Evolutionary conservation across 2,113 vertebrate genomes (phyloP).

Genomic region (Forbesichthys papilliferus): DNA sequence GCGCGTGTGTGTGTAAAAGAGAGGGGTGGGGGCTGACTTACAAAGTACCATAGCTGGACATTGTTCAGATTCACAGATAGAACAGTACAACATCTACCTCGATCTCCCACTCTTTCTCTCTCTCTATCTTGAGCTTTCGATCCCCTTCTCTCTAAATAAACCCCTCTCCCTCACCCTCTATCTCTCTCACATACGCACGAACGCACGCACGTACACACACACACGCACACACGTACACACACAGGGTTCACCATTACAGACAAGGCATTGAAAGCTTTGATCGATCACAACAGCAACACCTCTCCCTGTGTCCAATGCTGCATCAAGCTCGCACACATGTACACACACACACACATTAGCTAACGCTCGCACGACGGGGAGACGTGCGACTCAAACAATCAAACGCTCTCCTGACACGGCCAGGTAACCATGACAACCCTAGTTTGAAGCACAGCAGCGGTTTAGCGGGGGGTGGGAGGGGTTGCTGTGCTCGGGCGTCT

Average conservation of each 20-base stretch:
- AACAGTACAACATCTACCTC: conserved; percentile 22
- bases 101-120: conserved; percentile 8
- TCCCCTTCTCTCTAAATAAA: conserved; percentile 20
- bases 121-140: neutral
- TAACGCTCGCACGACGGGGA: conserved; percentile 11
- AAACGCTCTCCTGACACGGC: conserved; percentile 37
- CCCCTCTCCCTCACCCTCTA: conserved; percentile 26
- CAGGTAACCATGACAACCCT: conserved; percentile 50
- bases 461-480: too few species aligned
- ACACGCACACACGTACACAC: neutral
- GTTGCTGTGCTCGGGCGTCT: neutral
- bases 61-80: conserved; percentile 50
- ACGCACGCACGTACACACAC: conserved; percentile 26
- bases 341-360: conserved; percentile 5
- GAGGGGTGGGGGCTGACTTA: neutral
- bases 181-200: conserved; percentile 24
- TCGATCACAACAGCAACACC: conserved; percentile 39
- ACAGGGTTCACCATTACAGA: conserved; percentile 17
- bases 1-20: neutral
- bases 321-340: conserved; percentile 1
- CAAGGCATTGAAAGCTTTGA: conserved; percentile 12
- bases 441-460: neutral
- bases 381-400: conserved; percentile 46
- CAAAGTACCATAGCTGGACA: conserved; percentile 37
- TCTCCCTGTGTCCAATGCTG: conserved; percentile 17